phyloP scores from a whole-genome alignment of 2,888 invertebrate species.

The Liopterus haemorrhoidalis region DNA sequence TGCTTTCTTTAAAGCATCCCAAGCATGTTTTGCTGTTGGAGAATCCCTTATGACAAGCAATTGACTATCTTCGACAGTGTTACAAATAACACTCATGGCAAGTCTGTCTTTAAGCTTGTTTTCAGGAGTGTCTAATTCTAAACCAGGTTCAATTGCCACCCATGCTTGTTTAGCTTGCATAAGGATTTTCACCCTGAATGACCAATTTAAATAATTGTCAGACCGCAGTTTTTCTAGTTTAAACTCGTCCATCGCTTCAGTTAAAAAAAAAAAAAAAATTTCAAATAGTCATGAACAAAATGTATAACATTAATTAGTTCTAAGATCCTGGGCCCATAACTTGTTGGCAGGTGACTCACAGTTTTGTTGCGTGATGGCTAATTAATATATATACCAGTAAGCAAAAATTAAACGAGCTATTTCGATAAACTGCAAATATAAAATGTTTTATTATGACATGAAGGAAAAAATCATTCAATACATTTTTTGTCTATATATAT shows the following conservation, averaged over 20 bases:
- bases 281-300: neutral
- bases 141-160: constrained; percentile 5
- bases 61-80: constrained; percentile 9
- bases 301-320: neutral
- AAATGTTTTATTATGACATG: too few species aligned
- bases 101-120: constrained; percentile 6
- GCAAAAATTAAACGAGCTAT: too few species aligned
- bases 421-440: too few species aligned
- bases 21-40: constrained; percentile 6
- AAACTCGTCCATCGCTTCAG: neutral
- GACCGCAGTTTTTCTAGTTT: neutral
- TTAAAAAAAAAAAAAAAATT: constrained; percentile 4
- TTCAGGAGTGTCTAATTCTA: neutral
- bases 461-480: too few species aligned
- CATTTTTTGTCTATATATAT: too few species aligned
- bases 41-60: constrained; percentile 3
- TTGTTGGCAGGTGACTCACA: too few species aligned
- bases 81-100: constrained; percentile 8
- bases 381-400: too few species aligned
- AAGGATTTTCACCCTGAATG: constrained; percentile 10
- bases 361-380: too few species aligned
- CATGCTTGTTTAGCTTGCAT: constrained; percentile 9
- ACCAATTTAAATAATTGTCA: too few species aligned
- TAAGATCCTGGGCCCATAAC: constrained; percentile 1
- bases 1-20: constrained; percentile 7